phyloP scores from a whole-genome alignment of 2,888 invertebrate genomes.

The Poecilus cupreus region DNA sequence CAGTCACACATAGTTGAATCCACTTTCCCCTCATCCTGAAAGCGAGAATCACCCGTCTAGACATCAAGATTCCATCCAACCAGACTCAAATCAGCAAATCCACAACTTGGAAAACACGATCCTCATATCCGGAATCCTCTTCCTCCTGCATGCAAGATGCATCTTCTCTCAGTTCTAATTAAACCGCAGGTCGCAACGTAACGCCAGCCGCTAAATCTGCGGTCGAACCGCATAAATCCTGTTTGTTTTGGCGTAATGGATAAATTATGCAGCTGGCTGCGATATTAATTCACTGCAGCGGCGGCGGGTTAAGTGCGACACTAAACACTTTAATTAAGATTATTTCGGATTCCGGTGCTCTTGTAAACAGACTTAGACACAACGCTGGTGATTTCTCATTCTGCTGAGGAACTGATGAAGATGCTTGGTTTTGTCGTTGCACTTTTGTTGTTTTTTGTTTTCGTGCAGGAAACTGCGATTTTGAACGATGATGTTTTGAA shows the following conservation, averaged over 20 bases:
- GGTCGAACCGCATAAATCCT: slow-evolving; percentile 54
- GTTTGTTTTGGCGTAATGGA: slow-evolving; percentile 55
- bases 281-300: slow-evolving; percentile 54
- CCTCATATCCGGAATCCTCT: background rate
- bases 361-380: slow-evolving; percentile 34
- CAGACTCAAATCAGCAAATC: background rate
- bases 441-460: background rate
- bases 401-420: background rate
- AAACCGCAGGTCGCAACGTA: slow-evolving; percentile 29
- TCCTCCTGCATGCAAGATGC: background rate
- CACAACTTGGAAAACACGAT: background rate
- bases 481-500: background rate
- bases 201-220: slow-evolving; percentile 41
- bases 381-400: slow-evolving; percentile 36
- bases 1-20: background rate
- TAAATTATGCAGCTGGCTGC: slow-evolving; percentile 52
- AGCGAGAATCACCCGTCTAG: background rate
- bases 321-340: slow-evolving; percentile 54
- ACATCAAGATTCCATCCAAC: too few relatives aligned
- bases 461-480: background rate
- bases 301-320: slow-evolving; percentile 31
- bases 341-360: slow-evolving; percentile 47
- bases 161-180: slow-evolving; percentile 29
- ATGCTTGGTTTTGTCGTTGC: background rate
- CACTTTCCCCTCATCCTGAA: background rate